Evolutionary conservation across 2,888 invertebrate genomes (phyloP).

Genomic region (Eumacrocentrus americanus): DNA sequence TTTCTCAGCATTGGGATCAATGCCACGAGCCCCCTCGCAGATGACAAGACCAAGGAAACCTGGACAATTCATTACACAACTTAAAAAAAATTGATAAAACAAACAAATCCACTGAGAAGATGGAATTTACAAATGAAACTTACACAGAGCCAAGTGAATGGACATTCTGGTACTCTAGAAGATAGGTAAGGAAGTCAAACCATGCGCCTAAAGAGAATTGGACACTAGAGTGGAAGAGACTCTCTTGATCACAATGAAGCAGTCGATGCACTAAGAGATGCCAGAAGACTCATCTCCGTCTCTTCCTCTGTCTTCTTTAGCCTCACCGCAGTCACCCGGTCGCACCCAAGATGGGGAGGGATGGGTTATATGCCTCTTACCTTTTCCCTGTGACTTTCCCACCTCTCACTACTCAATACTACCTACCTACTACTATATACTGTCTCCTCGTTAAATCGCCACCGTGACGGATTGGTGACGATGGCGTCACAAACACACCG

Average conservation of each 20-base stretch:
- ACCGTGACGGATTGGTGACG: slow-evolving; percentile 3
- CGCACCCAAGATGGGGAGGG: slow-evolving; percentile 29
- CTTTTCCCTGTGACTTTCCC: slow-evolving; percentile 26
- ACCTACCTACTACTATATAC: slow-evolving; percentile 8
- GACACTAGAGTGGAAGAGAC: neutral
- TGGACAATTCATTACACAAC: neutral
- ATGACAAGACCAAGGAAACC: neutral
- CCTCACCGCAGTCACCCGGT: slow-evolving; percentile 6
- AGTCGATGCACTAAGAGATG: slow-evolving; percentile 24
- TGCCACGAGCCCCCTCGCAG: neutral
- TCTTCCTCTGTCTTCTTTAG: slow-evolving; percentile 26
- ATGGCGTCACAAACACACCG: slow-evolving; percentile 1
- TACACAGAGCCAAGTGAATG: slow-evolving; percentile 2
- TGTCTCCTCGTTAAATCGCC: slow-evolving; percentile 1
- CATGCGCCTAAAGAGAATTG: neutral
- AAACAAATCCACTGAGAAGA: neutral
- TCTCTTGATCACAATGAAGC: slow-evolving; percentile 21
- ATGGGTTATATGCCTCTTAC: slow-evolving; percentile 27
- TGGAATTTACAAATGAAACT: neutral
- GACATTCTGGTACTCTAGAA: neutral
- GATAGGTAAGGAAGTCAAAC: neutral
- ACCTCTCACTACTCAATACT: slow-evolving; percentile 25
- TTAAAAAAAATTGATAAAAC: neutral
- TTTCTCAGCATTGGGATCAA: slow-evolving; percentile 31
- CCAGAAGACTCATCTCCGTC: slow-evolving; percentile 21